phyloP scores from a whole-genome alignment of 2,113 vertebrate genomes.

The Carettochelys insculpta region DNA sequence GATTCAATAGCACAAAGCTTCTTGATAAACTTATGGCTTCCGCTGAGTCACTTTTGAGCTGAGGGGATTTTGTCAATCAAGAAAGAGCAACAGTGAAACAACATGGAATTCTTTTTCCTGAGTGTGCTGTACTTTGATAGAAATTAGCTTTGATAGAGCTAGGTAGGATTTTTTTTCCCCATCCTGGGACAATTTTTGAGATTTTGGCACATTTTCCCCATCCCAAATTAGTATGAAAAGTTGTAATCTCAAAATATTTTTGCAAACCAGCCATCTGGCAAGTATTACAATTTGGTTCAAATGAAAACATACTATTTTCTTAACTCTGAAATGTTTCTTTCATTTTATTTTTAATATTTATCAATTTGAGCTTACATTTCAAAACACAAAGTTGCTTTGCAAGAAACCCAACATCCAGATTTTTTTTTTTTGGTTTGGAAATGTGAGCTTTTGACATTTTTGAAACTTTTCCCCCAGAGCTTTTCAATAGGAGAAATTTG shows the following conservation, averaged over 20 bases:
- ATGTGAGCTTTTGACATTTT: background rate
- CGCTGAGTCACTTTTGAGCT: background rate
- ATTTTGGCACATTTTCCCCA: fast-evolving
- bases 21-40: background rate
- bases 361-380: background rate
- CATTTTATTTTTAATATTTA: background rate
- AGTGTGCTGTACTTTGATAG: background rate
- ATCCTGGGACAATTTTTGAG: background rate
- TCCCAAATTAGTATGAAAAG: background rate
- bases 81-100: background rate
- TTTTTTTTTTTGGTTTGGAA: background rate
- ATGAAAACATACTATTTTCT: background rate
- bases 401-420: background rate
- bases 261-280: background rate
- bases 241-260: background rate
- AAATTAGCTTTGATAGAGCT: background rate
- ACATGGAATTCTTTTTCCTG: background rate
- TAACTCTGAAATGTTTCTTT: background rate
- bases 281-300: background rate
- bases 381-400: background rate
- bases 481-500: background rate
- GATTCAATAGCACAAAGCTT: too few relatives aligned
- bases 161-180: background rate
- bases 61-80: background rate
- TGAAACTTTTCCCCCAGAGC: background rate